A percentile compares a stretch with the other conserved stretches of the same genome.
Evolutionary conservation across 2,113 vertebrate genomes (phyloP).

Genomic region (Gyps fulvus): DNA sequence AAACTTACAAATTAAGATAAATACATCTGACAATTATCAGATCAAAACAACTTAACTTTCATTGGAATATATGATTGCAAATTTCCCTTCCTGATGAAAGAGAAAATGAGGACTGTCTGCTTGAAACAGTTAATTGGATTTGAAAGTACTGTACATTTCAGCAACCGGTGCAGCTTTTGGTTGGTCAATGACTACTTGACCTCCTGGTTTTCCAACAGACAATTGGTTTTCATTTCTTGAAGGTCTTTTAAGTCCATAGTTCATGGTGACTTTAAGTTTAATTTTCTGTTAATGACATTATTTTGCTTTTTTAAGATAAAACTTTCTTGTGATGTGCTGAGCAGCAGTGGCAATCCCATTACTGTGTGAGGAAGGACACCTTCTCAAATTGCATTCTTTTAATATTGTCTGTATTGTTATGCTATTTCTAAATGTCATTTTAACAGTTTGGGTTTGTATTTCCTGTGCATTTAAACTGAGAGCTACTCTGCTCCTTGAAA

Average conservation of each 20-base stretch:
- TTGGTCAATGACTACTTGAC: constrained; percentile 75
- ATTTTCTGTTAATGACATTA: constrained; percentile 72
- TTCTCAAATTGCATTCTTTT: constrained; percentile 20
- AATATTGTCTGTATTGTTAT: background rate
- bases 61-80: constrained; percentile 74
- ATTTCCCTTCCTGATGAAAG: constrained; percentile 75
- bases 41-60: constrained; percentile 82
- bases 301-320: constrained; percentile 57
- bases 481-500: background rate
- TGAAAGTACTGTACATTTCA: constrained; percentile 69
- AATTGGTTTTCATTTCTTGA: constrained; percentile 67
- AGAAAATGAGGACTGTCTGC: constrained; percentile 68
- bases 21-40: constrained; percentile 80
- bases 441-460: background rate
- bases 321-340: constrained; percentile 64
- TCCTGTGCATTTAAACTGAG: background rate
- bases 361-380: constrained; percentile 38
- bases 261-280: constrained; percentile 66
- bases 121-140: constrained; percentile 81
- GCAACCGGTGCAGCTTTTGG: constrained; percentile 46
- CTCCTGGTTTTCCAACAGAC: constrained; percentile 69
- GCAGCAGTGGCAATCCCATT: constrained; percentile 65
- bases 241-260: constrained; percentile 65
- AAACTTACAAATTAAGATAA: constrained; percentile 83
- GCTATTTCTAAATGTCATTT: constrained; percentile 37